Conservation (phyloP, 2,888 invertebrate genomes). For the Diplolepis rosae region DNA sequence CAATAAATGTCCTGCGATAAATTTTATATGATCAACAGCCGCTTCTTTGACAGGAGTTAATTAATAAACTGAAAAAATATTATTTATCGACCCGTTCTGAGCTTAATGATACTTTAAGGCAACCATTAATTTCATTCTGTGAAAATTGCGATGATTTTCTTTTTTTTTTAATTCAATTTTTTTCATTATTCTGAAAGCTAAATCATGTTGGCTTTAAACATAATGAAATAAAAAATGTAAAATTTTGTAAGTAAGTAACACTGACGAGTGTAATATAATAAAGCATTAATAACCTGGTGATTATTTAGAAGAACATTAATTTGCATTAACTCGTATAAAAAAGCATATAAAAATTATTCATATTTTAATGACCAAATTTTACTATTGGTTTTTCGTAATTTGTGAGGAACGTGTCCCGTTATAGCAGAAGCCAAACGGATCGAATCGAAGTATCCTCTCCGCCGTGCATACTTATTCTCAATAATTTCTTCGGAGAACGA, state of each 20-base stretch:
- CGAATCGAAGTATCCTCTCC: constrained; percentile 22
- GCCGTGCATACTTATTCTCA: constrained; percentile 30
- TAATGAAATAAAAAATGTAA: no score
- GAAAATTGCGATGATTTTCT: background rate
- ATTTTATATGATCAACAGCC: background rate
- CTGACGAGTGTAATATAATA: no score
- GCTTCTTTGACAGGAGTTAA: background rate
- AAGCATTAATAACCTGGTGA: no score
- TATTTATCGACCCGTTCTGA: background rate
- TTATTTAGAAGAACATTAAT: no score
- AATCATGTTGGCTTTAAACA: background rate
- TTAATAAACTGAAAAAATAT: constrained; percentile 5
- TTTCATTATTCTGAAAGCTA: background rate
- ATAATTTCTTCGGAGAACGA: constrained; percentile 23
- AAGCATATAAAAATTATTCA: no score
- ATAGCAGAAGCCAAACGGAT: constrained; percentile 14
- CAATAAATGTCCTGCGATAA: constrained; percentile 10
- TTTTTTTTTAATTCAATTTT: background rate
- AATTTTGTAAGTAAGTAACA: no score
- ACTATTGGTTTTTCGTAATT: constrained; percentile 3
- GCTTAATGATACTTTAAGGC: no score
- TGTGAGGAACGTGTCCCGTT: constrained; percentile 16
- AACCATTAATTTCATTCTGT: no score
- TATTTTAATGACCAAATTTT: no score
- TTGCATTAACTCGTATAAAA: no score